Evolutionary conservation across 2,113 vertebrate genomes (phyloP).

Genomic region (Tragelaphus buxtoni): DNA sequence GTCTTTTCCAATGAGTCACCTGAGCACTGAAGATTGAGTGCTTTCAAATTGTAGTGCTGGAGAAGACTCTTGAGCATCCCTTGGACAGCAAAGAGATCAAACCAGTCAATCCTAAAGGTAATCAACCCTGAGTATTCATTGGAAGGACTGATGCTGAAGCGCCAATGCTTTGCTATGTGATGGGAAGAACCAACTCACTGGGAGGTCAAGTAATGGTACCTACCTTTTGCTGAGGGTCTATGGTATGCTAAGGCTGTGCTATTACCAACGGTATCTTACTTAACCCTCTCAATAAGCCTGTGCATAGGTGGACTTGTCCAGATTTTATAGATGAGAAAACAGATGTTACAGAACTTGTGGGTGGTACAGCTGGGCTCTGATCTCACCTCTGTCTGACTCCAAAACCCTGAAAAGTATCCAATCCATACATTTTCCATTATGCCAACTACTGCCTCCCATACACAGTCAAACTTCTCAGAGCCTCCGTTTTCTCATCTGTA

Average conservation of each 20-base stretch:
- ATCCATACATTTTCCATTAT: background rate
- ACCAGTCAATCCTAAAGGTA: background rate
- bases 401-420: background rate
- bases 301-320: accelerated
- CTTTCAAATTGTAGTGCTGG: background rate
- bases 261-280: background rate
- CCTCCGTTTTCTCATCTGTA: background rate
- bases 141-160: background rate
- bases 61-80: background rate
- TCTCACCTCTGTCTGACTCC: background rate
- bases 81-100: background rate
- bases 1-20: background rate
- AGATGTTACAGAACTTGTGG: background rate
- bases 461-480: accelerated
- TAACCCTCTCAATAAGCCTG: background rate
- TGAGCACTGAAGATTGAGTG: background rate
- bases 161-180: background rate
- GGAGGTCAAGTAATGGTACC: background rate
- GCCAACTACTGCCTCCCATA: background rate
- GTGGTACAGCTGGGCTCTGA: background rate
- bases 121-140: background rate
- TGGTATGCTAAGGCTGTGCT: background rate
- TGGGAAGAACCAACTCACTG: background rate
- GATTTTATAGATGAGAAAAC: background rate
- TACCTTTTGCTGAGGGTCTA: background rate